Conservation (phyloP, 2,797 vertebrate species). For the Rhadinocentrus ornatus region DNA sequence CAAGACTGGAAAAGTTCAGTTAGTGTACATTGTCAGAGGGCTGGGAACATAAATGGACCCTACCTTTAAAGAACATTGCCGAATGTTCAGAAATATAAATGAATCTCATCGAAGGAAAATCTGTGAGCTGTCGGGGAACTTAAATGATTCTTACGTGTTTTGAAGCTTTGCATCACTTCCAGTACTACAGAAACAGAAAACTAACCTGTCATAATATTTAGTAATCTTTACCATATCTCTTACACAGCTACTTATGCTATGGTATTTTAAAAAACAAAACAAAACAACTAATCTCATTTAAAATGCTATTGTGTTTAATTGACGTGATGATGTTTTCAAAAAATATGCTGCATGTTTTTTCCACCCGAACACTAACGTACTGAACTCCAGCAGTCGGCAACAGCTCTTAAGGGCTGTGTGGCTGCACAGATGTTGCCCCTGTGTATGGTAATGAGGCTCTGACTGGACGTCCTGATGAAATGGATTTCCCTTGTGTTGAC, state of each 20-base stretch:
- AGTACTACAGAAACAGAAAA: not conserved
- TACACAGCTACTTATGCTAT: constrained; percentile 1
- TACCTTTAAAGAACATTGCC: not conserved
- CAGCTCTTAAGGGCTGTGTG: constrained; percentile 37
- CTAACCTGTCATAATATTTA: not conserved
- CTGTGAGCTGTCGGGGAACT: not conserved
- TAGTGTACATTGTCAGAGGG: not conserved
- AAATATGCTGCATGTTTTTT: constrained; percentile 17
- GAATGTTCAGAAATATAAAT: not conserved
- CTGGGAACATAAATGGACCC: not conserved
- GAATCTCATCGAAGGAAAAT: not conserved
- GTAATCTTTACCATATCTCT: not conserved
- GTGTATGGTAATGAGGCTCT: constrained; percentile 68
- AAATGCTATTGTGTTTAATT: constrained; percentile 27
- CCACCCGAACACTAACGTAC: constrained; percentile 34
- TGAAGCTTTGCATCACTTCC: not conserved
- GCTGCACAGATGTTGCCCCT: constrained; percentile 48
- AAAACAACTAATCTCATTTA: constrained; percentile 26
- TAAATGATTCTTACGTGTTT: not conserved
- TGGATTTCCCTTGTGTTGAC: constrained; percentile 78
- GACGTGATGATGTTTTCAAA: constrained; percentile 48
- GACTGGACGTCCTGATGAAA: constrained; percentile 73
- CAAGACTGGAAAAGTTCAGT: not conserved
- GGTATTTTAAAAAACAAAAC: not conserved
- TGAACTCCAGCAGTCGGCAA: constrained; percentile 33